Base-by-base conservation (phyloP, 35 echinoderm and acorn worm genomes). In the Apostichopus parvimensis region DNA sequence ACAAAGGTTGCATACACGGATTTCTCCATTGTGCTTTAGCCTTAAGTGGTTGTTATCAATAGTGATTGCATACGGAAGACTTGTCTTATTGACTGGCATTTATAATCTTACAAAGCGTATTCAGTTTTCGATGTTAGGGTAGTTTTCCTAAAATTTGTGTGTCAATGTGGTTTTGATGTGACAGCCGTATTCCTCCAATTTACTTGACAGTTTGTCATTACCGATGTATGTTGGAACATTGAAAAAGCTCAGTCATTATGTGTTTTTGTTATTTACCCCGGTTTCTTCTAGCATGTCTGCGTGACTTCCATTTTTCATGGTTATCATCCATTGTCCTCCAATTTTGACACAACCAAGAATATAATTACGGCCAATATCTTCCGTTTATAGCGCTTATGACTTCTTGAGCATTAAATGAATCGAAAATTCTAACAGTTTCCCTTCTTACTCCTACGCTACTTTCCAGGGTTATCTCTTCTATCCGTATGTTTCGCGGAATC, bases 21-120 rank as follows among this genome's bases (percentile, higher is more conserved):
- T 28, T 28, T 88, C 65, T 54, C 86, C 86, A 73, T 88, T 88
- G 26, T 88, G 86, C 23, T 88, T 88, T 22, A 55, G 14, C 9
- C 11, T 28, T 6, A 87, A 20, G 18, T 28, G 26, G 26, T 28
- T 28, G 26, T 28, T 28, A 28, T 28, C 26, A 28, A 28, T 28
- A 28, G 26, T 5, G 2, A 87, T 18, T 7, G 84, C n/a, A 22
- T 87, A 87, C 57, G 57, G 84, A 10, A 87, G 54, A 62, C 60
- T 87, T 20, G 59, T 87, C 6, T 55, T 45, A 65, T 87, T 59
- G 6, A 57, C 1, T 2, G 84, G 18, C 6, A 87, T 14, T 22
- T 87, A 1, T 0, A 87, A n/a, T 13, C 57, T 66, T 5, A 59
- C 28, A 45, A 13, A 87, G 6, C 84, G 57, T 18, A 87, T 87